A percentile compares a stretch with the other conserved stretches of the same genome.
These are phyloP conservation scores for Emesis russula DNA, from an alignment of 2,888 invertebrate species.

Conservation along the genomic window DNA sequence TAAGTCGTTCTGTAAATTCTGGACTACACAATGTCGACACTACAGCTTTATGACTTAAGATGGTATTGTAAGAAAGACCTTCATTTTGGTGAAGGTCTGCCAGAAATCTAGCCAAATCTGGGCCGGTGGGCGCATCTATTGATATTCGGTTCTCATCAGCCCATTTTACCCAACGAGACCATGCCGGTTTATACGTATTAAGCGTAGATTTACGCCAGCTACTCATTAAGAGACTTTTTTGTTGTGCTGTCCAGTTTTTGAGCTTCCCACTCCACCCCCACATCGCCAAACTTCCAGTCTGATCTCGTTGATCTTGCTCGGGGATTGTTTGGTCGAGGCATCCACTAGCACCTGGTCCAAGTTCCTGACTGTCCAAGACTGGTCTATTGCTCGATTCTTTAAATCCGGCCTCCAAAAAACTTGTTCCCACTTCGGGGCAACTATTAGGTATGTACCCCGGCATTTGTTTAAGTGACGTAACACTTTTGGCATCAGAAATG, in stretches of 20 bases:
- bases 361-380: neutral
- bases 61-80: constrained; percentile 2
- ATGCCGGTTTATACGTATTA: neutral
- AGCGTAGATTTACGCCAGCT: neutral
- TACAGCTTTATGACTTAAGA: constrained; percentile 15
- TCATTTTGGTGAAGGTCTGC: constrained; percentile 11
- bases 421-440: no score
- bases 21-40: constrained; percentile 20
- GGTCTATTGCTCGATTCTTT: no score
- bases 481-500: constrained; percentile 32
- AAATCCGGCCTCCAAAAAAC: no score
- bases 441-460: neutral
- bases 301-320: neutral
- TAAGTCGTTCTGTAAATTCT: constrained; percentile 5
- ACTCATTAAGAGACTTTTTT: neutral
- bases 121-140: neutral
- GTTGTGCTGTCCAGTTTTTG: neutral
- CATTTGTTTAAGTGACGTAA: neutral
- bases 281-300: neutral
- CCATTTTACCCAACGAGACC: constrained; percentile 8
- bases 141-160: neutral
- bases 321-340: neutral
- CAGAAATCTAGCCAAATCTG: constrained; percentile 5
- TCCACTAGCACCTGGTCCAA: neutral
- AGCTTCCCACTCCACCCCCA: neutral